Percentiles rank a stretch among this genome's conserved stretches.
phyloP scores from a whole-genome alignment of 2,113 vertebrate genomes.

The Shinisaurus crocodilurus region DNA sequence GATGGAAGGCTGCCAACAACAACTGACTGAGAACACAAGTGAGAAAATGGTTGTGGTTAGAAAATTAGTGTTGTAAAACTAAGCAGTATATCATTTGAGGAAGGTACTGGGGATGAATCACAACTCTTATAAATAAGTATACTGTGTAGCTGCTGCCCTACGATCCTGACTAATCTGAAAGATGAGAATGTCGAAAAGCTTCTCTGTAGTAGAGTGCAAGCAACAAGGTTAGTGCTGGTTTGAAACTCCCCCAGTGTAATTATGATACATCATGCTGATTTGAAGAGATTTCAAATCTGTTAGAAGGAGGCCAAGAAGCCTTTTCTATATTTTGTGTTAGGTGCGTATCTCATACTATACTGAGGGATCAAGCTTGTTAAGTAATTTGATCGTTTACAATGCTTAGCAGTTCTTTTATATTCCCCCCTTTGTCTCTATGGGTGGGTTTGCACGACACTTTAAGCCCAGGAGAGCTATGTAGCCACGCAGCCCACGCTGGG shows the following conservation, averaged over 20 bases:
- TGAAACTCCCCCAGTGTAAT: background rate
- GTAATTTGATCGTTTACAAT: background rate
- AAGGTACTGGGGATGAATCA: background rate
- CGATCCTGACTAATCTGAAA: conserved; percentile 27
- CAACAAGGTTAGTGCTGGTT: background rate
- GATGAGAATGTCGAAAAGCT: conserved; percentile 31
- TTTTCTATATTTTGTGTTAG: background rate
- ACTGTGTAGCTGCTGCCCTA: conserved; percentile 28
- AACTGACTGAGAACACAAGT: no score
- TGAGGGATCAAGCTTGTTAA: background rate
- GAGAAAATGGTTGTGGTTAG: background rate
- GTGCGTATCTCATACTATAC: background rate
- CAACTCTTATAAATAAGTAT: background rate
- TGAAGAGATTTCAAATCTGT: background rate
- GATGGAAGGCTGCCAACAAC: background rate
- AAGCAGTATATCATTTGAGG: background rate
- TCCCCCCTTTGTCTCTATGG: background rate
- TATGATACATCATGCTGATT: background rate
- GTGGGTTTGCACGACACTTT: no score
- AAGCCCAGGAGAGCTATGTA: no score
- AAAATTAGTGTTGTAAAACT: background rate
- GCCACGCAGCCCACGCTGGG: no score
- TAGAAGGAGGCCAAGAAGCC: background rate
- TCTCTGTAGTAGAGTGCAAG: background rate
- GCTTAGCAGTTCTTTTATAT: background rate